Conservation (phyloP, 2,113 vertebrate genomes). For the Odocoileus virginianus region DNA sequence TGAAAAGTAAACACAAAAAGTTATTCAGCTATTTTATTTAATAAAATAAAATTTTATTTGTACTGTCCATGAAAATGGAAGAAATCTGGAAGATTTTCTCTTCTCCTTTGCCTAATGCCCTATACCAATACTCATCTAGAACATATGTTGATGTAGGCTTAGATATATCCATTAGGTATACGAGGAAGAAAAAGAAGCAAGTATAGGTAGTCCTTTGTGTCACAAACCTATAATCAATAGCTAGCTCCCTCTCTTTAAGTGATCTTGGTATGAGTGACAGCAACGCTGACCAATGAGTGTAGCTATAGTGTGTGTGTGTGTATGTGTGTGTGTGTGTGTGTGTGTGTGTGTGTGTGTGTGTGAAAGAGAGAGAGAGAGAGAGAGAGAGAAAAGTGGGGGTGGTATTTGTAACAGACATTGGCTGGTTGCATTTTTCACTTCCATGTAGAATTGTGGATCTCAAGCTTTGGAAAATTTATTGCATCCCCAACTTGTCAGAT, state of each 20-base stretch:
- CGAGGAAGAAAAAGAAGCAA: neutral
- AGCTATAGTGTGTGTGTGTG: neutral
- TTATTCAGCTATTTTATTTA: neutral
- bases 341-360: too few relatives aligned
- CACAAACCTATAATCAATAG: neutral
- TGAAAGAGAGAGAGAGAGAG: neutral
- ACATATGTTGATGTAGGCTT: neutral
- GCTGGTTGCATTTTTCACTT: neutral
- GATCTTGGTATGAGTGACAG: neutral
- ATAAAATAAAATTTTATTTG: neutral
- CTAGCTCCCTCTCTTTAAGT: neutral
- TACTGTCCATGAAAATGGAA: neutral
- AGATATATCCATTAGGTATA: neutral
- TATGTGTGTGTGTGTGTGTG: neutral
- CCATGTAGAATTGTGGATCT: neutral
- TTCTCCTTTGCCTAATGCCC: neutral
- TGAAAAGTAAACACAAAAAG: neutral
- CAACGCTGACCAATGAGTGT: neutral
- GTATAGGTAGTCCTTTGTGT: neutral
- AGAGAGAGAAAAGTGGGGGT: neutral
- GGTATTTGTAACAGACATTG: neutral
- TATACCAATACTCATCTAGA: neutral
- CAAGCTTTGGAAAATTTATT: neutral
- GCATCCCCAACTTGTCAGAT: neutral
- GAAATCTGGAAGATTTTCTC: conserved; percentile 3